Base-by-base conservation (phyloP, 1,140 invertebrate species). In the Rhizoglyphus robini region DNA sequence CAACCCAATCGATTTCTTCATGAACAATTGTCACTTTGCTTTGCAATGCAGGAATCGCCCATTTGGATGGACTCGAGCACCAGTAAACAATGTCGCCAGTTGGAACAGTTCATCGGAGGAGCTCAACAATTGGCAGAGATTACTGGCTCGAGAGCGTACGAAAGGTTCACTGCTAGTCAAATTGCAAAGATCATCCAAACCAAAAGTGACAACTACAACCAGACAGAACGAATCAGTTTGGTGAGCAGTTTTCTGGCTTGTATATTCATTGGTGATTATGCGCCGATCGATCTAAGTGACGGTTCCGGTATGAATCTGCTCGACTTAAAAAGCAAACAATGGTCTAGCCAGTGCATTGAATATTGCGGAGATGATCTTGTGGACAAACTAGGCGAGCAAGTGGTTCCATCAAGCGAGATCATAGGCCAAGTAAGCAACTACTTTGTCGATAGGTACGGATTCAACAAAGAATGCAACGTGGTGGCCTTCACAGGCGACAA, bases 41-140 rank as follows among this genome's bases (percentile, higher is more conserved):
- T 97, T 76, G 83, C 87, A 15, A 70, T 90, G 1, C 74, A 80
- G 0, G 81, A 88, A 63, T 89, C 89, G n/a, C 94, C 94, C 0
- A 83, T 95, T 31, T 98, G 94, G 94, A 94, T 95, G 91, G 93
- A 97, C 76, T 86, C 87, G 0, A 93, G 88, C 68, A 96, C 93
- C 0, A 82, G 79, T 0, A 76, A 81, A 48, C 84, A 95, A 70
- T 96, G 93, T 74, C 74, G 78, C 48, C 75, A 84, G 63, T 74
- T 96, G 46, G 91, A 96, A 75, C 80, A 84, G 34, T 80, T 80
- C 48, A 80, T 90, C 23, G 91, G 90, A 29, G 90, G 91, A 30
- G 68, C 75, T 63, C 69, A 87, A 81, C 82, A 83, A 78, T 79
- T 98, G 70, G 84, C 90, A 0, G 79, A 83, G 72, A 82, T 94